These are phyloP conservation scores for Orthonevra nobilis DNA, from an alignment of 2,888 invertebrate species.

Conservation along the genomic window DNA sequence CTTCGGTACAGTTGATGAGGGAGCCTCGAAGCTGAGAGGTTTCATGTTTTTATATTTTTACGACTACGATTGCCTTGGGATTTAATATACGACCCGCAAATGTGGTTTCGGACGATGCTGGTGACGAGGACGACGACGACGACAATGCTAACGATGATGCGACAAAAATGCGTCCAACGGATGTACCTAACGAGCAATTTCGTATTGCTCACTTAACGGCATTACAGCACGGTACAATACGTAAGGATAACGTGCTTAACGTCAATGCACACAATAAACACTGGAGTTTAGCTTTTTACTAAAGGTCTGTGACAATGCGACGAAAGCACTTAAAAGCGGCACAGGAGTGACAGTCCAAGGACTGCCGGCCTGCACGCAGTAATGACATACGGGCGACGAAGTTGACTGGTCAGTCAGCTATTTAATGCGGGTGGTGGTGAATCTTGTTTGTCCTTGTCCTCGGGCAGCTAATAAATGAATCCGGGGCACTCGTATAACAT, in stretches of 20 bases:
- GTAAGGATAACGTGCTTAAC: slow-evolving; percentile 14
- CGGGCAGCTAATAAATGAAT: slow-evolving; percentile 54
- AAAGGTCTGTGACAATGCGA: slow-evolving; percentile 41
- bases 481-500: slow-evolving; percentile 51
- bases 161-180: slow-evolving; percentile 32
- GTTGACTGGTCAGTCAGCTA: no score
- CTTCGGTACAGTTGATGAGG: not conserved
- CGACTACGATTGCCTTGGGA: not conserved
- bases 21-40: not conserved
- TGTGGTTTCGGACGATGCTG: slow-evolving; percentile 6
- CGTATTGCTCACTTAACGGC: slow-evolving; percentile 33
- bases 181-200: slow-evolving; percentile 48
- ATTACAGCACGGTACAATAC: slow-evolving; percentile 7
- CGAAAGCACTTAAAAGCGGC: slow-evolving; percentile 56
- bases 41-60: no score
- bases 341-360: slow-evolving; percentile 36
- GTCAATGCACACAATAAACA: slow-evolving; percentile 43
- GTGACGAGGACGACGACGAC: slow-evolving; percentile 4
- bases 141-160: slow-evolving; percentile 33
- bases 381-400: not conserved
- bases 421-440: no score
- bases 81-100: slow-evolving; percentile 25
- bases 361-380: slow-evolving; percentile 26
- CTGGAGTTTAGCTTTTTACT: slow-evolving; percentile 6
- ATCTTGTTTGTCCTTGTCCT: slow-evolving; percentile 15